Base-by-base conservation (phyloP, 2,888 invertebrate species). In the Pilophorus perplexus region DNA sequence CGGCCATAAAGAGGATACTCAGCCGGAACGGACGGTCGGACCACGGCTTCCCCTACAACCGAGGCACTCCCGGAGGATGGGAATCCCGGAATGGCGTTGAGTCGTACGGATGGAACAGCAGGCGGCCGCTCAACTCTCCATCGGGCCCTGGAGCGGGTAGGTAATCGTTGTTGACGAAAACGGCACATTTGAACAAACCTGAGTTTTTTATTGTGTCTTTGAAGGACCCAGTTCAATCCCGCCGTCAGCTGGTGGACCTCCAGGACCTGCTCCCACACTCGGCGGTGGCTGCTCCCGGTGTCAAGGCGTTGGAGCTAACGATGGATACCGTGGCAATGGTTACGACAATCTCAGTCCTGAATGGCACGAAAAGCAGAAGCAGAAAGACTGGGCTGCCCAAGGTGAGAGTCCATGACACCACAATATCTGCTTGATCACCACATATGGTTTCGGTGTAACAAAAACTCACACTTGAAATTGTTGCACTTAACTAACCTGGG, bases 281-380 rank as follows among this genome's bases (percentile, higher is more conserved):
- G 62, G 62, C 10, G 27, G 46, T 4, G 33, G 33, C 2, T 62
- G 62, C 37, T 16, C 46, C 18, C 6, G 62, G 6, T 62, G 62
- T 20, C 16, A 46, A 8, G 62, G 62, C 10, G 62, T 33, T 20
- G 28, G 46, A 5, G 25, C 64, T 12, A 62, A 67, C 22, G 70
- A 70, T 1, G 71, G 72, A 8, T 74, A 73, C 64, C 62, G 74
- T 5, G 74, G 74, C 6, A 74, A 74, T 62, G 74, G 74, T 12
- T 73, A 73, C 66, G 74, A 74, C 46, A 74, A 73, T 64, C 66
- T 73, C 14, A 73, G 74, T 46, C 73, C 73, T 1, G 74, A 74
- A 64, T 74, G 74, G 74, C 48, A 62, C 3, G 62, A 62, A 4
- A 62, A 48, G 14, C 64, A 71, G 10, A 64, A 68, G 42, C 62